These are phyloP conservation scores for Caenorhabditis afra DNA, from an alignment of 2,888 invertebrate species.

Conservation along the genomic window DNA sequence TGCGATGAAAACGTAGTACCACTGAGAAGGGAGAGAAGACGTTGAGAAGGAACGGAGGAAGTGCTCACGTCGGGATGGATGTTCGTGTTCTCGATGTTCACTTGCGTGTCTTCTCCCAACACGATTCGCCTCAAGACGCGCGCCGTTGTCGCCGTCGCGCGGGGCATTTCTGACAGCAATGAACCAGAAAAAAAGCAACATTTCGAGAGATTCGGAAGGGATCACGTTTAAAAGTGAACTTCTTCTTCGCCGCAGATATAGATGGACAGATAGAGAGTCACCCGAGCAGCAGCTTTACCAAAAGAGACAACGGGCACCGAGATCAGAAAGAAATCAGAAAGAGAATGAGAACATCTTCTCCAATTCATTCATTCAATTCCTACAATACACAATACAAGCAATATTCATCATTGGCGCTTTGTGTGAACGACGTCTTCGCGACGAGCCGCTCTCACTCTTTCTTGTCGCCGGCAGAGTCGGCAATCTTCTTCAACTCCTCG, in stretches of 20 bases:
- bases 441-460: conserved; percentile 4
- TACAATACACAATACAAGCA: not conserved
- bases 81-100: not conserved
- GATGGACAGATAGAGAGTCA: too few species aligned
- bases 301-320: too few species aligned
- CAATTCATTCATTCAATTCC: too few species aligned
- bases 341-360: too few species aligned
- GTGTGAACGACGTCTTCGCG: too few species aligned
- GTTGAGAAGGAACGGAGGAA: not conserved
- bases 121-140: not conserved
- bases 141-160: not conserved
- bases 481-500: conserved; percentile 41
- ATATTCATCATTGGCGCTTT: not conserved
- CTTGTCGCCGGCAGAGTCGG: conserved; percentile 25
- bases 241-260: too few species aligned
- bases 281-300: too few species aligned
- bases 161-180: not conserved
- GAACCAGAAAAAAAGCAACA: not conserved
- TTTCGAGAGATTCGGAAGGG: too few species aligned
- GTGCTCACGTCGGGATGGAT: not conserved
- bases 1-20: conserved; percentile 33
- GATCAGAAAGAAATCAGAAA: too few species aligned
- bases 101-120: not conserved
- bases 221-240: too few species aligned
- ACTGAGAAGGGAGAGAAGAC: conserved; percentile 14